These are phyloP conservation scores for Harlomillsia oculata DNA, from an alignment of 1,140 invertebrate species.

Conservation along the genomic window DNA sequence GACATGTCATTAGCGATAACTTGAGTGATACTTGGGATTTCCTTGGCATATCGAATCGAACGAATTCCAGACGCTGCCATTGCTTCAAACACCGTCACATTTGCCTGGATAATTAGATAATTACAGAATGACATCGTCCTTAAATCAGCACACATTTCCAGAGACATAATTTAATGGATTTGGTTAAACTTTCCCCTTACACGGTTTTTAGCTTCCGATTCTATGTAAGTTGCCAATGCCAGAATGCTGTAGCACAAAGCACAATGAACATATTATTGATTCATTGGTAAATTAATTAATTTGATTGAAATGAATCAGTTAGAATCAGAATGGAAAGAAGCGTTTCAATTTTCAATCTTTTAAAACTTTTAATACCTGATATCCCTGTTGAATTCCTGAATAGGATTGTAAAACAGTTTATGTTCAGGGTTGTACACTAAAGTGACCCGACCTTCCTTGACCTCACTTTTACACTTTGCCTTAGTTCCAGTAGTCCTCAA, in stretches of 20 bases:
- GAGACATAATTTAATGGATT: constrained; percentile 74
- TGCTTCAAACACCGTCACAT: constrained; percentile 45
- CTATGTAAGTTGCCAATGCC: constrained; percentile 37
- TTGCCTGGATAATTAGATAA: not conserved
- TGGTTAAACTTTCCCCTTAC: constrained; percentile 35
- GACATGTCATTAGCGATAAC: constrained; percentile 93
- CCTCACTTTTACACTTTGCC: not conserved
- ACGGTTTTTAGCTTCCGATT: constrained; percentile 13
- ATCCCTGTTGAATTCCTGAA: constrained; percentile 95
- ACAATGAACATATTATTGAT: too few relatives aligned
- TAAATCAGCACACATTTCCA: not conserved
- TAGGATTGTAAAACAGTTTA: constrained; percentile 92
- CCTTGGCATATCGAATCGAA: constrained; percentile 91
- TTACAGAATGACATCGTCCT: not conserved
- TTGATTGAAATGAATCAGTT: constrained; percentile 2
- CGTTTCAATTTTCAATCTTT: not conserved
- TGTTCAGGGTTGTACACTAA: constrained; percentile 51
- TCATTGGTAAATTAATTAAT: constrained; percentile 14
- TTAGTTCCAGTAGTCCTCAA: too few relatives aligned
- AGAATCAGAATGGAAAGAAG: constrained; percentile 5
- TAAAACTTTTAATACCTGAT: constrained; percentile 54
- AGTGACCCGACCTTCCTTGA: constrained; percentile 61
- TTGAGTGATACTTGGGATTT: constrained; percentile 68
- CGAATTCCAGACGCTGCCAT: constrained; percentile 88
- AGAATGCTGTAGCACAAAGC: constrained; percentile 41